phyloP scores from a whole-genome alignment of 2,113 vertebrate genomes.

The Seriola dumerili region DNA sequence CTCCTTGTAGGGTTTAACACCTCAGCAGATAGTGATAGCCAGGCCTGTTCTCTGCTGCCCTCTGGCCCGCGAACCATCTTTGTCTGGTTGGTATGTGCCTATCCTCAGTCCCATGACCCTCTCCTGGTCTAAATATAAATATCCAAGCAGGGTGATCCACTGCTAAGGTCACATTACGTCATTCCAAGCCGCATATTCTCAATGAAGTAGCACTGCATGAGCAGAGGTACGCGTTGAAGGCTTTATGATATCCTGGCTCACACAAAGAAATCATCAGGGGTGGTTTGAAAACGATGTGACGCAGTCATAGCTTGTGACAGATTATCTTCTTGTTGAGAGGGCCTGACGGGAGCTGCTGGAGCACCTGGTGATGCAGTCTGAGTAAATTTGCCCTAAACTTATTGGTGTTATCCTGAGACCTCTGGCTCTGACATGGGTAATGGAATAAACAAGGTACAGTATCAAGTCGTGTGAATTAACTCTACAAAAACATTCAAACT shows the following conservation, averaged over 20 bases:
- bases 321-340: background rate
- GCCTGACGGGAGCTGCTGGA: background rate
- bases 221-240: background rate
- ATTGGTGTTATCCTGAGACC: background rate
- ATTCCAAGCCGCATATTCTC: constrained; percentile 43
- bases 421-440: constrained; percentile 73
- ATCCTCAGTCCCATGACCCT: constrained; percentile 61
- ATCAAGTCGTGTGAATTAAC: background rate
- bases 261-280: background rate
- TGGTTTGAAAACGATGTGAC: constrained; percentile 18
- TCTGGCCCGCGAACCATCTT: constrained; percentile 65
- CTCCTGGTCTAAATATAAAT: constrained; percentile 73
- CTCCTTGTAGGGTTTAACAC: constrained; percentile 48
- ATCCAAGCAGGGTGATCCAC: constrained; percentile 16
- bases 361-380: background rate
- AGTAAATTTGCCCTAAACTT: background rate
- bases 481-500: background rate
- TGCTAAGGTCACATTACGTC: constrained; percentile 72
- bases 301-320: background rate
- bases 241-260: constrained; percentile 38
- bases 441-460: constrained; percentile 80
- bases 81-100: constrained; percentile 69
- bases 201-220: constrained; percentile 16
- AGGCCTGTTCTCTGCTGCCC: constrained; percentile 16
- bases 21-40: constrained; percentile 36